Conservation (phyloP, 2,888 invertebrate genomes). For the Macrosoma leucophasiata region DNA sequence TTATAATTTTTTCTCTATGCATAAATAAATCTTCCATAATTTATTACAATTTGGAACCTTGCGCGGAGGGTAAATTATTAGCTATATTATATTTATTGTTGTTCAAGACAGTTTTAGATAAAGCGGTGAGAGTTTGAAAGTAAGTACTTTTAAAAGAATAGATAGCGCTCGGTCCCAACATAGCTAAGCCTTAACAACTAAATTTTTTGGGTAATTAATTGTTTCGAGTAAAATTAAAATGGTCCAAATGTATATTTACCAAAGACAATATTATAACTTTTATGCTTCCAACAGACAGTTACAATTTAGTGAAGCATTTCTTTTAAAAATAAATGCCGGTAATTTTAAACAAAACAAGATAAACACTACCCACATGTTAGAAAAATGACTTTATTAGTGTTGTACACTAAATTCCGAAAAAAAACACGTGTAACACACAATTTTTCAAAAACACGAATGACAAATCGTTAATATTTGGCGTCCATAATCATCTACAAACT, state of each 20-base stretch:
- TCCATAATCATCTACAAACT: constrained; percentile 25
- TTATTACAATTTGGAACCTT: constrained; percentile 24
- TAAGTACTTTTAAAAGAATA: no score
- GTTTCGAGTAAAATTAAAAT: no score
- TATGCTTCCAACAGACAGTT: no score
- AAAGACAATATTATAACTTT: no score
- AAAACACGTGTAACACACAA: constrained; percentile 24
- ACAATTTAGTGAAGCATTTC: no score
- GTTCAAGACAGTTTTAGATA: no score
- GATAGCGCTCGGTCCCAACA: no score
- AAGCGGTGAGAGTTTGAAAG: no score
- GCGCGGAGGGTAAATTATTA: constrained; percentile 12
- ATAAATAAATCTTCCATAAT: constrained; percentile 39
- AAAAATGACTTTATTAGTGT: constrained; percentile 28
- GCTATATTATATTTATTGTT: constrained; percentile 5
- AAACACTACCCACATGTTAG: constrained; percentile 11
- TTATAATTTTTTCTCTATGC: constrained; percentile 42
- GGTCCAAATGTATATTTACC: no score
- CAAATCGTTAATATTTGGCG: constrained; percentile 33
- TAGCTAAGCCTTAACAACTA: no score
- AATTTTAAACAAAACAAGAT: constrained; percentile 19
- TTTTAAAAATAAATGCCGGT: no score
- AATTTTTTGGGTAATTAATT: no score
- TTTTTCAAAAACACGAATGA: constrained; percentile 22
- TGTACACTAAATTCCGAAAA: constrained; percentile 29